Evolutionary conservation across 2,888 invertebrate genomes (phyloP).

Genomic region (Phortica magna): DNA sequence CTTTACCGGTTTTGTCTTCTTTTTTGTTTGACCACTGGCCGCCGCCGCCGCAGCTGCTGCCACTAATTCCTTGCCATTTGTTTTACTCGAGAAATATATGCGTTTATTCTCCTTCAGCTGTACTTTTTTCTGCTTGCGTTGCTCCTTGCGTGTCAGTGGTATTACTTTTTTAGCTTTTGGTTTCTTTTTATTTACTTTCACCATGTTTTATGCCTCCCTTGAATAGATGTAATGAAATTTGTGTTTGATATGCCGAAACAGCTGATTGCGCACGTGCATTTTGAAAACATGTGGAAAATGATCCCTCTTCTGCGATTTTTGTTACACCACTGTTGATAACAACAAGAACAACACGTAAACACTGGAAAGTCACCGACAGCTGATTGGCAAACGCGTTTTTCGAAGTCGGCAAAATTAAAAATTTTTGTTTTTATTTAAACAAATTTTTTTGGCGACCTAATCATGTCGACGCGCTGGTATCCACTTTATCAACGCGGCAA

Average conservation of each 20-base stretch:
- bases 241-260: neutral
- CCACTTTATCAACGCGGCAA: slow-evolving; percentile 94
- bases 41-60: slow-evolving; percentile 57
- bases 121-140: slow-evolving; percentile 85
- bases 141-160: slow-evolving; percentile 82
- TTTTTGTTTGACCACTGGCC: slow-evolving; percentile 39
- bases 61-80: slow-evolving; percentile 64
- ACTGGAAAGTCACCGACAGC: too few relatives aligned
- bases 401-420: neutral
- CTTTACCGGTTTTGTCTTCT: slow-evolving; percentile 38
- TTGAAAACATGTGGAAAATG: too few relatives aligned
- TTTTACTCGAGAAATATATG: slow-evolving; percentile 70
- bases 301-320: too few relatives aligned
- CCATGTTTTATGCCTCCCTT: slow-evolving; percentile 53
- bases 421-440: slow-evolving; percentile 15
- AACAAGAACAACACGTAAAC: neutral
- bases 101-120: slow-evolving; percentile 82
- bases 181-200: slow-evolving; percentile 53
- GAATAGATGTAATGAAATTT: neutral
- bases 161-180: slow-evolving; percentile 44
- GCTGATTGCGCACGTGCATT: slow-evolving; percentile 18
- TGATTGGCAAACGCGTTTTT: slow-evolving; percentile 20
- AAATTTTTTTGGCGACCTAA: slow-evolving; percentile 34
- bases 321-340: neutral
- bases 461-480: slow-evolving; percentile 82